Evolutionary conservation across 1,140 invertebrate species (phyloP).

Genomic region (Ephestia elutella): DNA sequence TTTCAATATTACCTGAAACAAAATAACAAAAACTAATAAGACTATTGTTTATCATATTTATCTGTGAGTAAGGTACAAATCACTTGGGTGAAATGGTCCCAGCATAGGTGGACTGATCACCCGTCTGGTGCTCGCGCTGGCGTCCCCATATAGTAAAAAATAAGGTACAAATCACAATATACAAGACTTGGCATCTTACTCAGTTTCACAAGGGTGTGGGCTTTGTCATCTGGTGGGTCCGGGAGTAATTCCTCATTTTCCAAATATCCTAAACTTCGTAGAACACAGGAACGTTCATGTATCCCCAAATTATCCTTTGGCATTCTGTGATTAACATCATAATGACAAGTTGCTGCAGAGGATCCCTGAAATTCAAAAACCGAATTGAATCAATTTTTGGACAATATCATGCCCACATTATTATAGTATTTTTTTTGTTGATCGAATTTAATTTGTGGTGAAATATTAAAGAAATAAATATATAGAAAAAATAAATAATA

Average conservation of each 20-base stretch:
- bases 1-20: slow-evolving; percentile 34
- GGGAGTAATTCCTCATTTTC: slow-evolving; percentile 41
- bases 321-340: slow-evolving; percentile 40
- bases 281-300: slow-evolving; percentile 45
- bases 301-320: slow-evolving; percentile 26
- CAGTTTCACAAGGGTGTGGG: slow-evolving; percentile 41
- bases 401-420: neutral
- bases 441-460: no score
- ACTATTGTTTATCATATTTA: no score
- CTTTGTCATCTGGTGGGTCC: slow-evolving; percentile 34
- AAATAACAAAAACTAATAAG: no score
- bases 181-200: slow-evolving; percentile 29
- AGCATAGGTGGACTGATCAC: no score
- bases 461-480: slow-evolving; percentile 1
- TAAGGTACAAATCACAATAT: neutral
- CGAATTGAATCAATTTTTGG: slow-evolving; percentile 7
- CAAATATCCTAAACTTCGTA: slow-evolving; percentile 38
- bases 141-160: no score
- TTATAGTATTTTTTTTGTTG: no score
- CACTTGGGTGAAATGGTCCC: no score
- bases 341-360: slow-evolving; percentile 31
- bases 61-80: no score
- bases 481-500: no score
- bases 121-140: no score
- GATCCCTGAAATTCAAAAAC: slow-evolving; percentile 22